phyloP scores from a whole-genome alignment of 2,797 vertebrate species.

The Nothura maculosa region DNA sequence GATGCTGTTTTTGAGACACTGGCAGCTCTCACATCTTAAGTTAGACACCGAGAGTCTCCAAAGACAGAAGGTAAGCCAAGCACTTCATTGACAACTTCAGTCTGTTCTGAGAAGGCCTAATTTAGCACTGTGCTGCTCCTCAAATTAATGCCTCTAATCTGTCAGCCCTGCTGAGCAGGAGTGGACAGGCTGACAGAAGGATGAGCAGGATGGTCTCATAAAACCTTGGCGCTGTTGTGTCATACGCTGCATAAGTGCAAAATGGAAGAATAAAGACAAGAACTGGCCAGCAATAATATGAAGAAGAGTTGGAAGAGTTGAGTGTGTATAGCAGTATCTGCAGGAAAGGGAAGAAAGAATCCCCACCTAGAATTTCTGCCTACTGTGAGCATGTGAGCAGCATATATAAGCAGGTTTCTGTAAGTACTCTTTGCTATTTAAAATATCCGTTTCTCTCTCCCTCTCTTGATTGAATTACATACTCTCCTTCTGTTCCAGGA shows the following conservation, averaged over 20 bases:
- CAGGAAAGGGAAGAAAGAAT: not conserved
- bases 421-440: not conserved
- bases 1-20: not conserved
- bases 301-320: not conserved
- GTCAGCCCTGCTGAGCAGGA: not conserved
- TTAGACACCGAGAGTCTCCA: not conserved
- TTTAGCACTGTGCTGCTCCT: not conserved
- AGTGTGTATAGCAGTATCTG: not conserved
- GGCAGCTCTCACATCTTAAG: not conserved
- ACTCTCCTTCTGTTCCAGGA: not conserved
- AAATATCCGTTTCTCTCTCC: rapidly evolving
- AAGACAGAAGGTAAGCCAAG: not conserved
- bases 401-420: not conserved
- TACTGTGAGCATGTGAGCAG: not conserved
- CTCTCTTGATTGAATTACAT: not conserved
- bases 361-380: not conserved
- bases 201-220: not conserved
- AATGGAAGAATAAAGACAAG: not conserved
- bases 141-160: slow-evolving; percentile 1
- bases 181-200: not conserved
- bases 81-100: not conserved
- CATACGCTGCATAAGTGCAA: not conserved
- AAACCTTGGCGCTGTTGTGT: not conserved
- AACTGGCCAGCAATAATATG: not conserved
- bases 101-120: not conserved